A percentile compares a stretch with the other conserved stretches of the same genome.
phyloP scores from a whole-genome alignment of 2,888 invertebrate species.

The Eupeodes latifasciatus region DNA sequence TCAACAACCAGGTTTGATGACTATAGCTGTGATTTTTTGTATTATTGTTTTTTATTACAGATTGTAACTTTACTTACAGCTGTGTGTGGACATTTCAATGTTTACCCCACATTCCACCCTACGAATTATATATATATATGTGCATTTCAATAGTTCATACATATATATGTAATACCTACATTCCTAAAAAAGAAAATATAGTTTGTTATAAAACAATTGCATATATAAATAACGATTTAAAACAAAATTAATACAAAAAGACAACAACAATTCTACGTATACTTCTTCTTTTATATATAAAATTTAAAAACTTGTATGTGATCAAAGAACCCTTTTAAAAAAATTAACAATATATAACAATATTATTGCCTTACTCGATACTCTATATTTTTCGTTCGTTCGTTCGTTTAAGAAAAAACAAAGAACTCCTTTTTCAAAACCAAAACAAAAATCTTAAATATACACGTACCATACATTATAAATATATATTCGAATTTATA shows the following conservation, averaged over 20 bases:
- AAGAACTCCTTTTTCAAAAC: neutral
- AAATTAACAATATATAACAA: slow-evolving; percentile 6
- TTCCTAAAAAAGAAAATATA: slow-evolving; percentile 18
- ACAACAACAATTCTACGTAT: slow-evolving; percentile 44
- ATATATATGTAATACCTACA: slow-evolving; percentile 51
- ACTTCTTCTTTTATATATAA: slow-evolving; percentile 39
- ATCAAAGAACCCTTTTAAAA: slow-evolving; percentile 51
- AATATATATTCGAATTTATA: slow-evolving; percentile 32
- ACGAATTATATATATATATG: slow-evolving; percentile 62
- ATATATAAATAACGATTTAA: slow-evolving; percentile 56
- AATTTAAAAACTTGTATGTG: slow-evolving; percentile 30
- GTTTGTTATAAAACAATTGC: slow-evolving; percentile 53
- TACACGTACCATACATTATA: slow-evolving; percentile 2
- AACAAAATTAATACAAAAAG: slow-evolving; percentile 57
- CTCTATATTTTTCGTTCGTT: neutral
- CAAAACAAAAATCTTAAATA: slow-evolving; percentile 2
- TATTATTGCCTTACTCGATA: slow-evolving; percentile 35
- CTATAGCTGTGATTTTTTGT: slow-evolving; percentile 66
- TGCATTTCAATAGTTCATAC: slow-evolving; percentile 66
- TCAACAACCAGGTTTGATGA: slow-evolving; percentile 69
- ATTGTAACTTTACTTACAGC: slow-evolving; percentile 40
- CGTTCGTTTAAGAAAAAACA: neutral
- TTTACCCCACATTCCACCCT: slow-evolving; percentile 61
- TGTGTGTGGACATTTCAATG: slow-evolving; percentile 68
- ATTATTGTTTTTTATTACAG: slow-evolving; percentile 66